phyloP scores from a whole-genome alignment of 2,113 vertebrate species.

The Hyaena hyaena region DNA sequence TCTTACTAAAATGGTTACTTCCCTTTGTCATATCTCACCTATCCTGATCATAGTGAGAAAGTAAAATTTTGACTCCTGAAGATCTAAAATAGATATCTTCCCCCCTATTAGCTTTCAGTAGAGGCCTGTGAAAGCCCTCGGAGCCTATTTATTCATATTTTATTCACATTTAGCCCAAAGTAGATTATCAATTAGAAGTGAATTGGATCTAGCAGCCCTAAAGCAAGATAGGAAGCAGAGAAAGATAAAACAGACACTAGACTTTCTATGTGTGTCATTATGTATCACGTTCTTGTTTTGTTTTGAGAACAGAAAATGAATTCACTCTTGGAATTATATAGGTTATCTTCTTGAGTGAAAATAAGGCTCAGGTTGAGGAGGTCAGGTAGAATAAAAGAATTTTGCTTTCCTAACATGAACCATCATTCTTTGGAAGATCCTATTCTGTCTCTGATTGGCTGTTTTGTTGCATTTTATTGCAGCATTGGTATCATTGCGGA shows the following conservation, averaged over 20 bases:
- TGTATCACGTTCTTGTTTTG: background rate
- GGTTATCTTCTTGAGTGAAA: slow-evolving; percentile 61
- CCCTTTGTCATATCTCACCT: background rate
- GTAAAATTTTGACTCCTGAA: slow-evolving; percentile 30
- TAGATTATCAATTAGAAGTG: slow-evolving; percentile 58
- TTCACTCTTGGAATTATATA: slow-evolving; percentile 44
- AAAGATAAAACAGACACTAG: slow-evolving; percentile 33
- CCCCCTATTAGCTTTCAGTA: background rate
- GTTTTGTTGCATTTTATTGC: slow-evolving; percentile 30
- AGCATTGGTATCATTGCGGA: background rate
- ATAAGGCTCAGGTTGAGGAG: slow-evolving; percentile 9
- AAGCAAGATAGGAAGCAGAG: slow-evolving; percentile 42
- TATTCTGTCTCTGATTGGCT: background rate
- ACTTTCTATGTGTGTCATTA: slow-evolving; percentile 34
- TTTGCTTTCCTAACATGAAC: slow-evolving; percentile 49
- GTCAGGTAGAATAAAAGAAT: slow-evolving; percentile 33
- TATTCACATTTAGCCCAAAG: slow-evolving; percentile 39
- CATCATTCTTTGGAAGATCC: background rate
- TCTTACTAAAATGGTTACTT: slow-evolving; percentile 19
- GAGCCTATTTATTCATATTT: slow-evolving; percentile 55
- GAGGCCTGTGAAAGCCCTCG: background rate
- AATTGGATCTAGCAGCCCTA: slow-evolving; percentile 31
- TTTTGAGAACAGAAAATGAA: slow-evolving; percentile 52
- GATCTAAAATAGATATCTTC: background rate
- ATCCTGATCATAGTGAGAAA: background rate